A percentile compares a stretch with the other conserved stretches of the same genome.
phyloP scores from a whole-genome alignment of 1,140 invertebrate genomes.

The Zaprionus kolodkinae region DNA sequence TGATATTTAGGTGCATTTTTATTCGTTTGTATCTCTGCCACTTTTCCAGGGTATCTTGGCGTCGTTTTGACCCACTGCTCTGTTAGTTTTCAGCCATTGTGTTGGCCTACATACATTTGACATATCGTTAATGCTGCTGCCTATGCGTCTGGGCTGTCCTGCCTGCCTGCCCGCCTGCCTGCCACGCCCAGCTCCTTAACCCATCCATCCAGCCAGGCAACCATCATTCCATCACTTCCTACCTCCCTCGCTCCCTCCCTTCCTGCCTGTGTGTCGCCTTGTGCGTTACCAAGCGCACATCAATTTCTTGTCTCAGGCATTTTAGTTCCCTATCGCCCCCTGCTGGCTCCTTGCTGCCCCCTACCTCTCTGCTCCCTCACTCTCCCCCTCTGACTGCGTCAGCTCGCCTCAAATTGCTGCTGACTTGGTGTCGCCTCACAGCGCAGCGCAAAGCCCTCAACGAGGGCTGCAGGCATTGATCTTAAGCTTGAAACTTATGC shows the following conservation, averaged over 20 bases:
- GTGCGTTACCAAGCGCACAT: constrained; percentile 39
- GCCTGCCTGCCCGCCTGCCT: constrained; percentile 40
- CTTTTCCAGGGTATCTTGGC: neutral
- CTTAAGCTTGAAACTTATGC: neutral
- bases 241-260: neutral
- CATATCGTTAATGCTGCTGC: constrained; percentile 40
- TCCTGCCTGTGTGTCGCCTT: neutral
- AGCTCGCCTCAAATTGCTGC: neutral
- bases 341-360: neutral
- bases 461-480: constrained; percentile 21
- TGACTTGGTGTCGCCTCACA: constrained; percentile 42
- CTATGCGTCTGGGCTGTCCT: constrained; percentile 36
- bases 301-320: constrained; percentile 40
- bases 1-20: neutral
- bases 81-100: constrained; percentile 3
- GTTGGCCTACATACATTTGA: constrained; percentile 46
- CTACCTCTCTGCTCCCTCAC: neutral
- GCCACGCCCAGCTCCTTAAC: constrained; percentile 32
- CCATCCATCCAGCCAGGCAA: constrained; percentile 14
- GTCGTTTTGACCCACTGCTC: neutral
- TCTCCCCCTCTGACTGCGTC: neutral
- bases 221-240: constrained; percentile 4
- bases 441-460: neutral
- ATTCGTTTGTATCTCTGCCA: neutral
- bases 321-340: neutral